These are phyloP conservation scores for Diplosoma virens DNA, from an alignment of 23 tunicate species.

Conservation along the genomic window DNA sequence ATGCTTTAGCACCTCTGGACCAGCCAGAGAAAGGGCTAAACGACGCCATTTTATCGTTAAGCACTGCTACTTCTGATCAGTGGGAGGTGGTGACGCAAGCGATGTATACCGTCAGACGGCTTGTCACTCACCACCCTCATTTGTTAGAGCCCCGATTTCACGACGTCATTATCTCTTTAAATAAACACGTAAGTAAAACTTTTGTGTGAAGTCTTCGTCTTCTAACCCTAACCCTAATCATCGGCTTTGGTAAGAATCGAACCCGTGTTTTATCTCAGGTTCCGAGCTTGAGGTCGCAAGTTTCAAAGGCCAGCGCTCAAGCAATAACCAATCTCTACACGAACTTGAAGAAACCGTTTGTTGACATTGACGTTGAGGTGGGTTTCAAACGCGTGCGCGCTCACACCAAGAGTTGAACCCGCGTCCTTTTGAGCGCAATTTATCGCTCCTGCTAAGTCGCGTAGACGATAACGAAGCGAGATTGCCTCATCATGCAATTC, in stretches of 20 bases:
- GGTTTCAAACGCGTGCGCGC: no score
- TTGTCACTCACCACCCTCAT: conserved; percentile 47
- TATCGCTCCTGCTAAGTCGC: no score
- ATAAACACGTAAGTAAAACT: conserved; percentile 53
- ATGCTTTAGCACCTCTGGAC: conserved; percentile 27
- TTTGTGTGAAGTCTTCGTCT: not conserved
- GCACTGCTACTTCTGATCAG: conserved; percentile 40
- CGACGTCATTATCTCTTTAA: conserved; percentile 57
- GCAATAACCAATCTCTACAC: conserved; percentile 55
- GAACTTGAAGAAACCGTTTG: conserved; percentile 50
- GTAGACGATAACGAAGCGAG: no score
- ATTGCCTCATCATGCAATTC: no score
- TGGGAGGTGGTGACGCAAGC: conserved; percentile 64
- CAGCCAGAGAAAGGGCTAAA: conserved; percentile 49
- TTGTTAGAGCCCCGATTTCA: conserved; percentile 42
- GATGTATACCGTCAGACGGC: conserved; percentile 49
- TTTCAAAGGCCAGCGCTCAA: conserved; percentile 64
- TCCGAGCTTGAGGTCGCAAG: conserved; percentile 77
- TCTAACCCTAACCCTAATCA: not conserved
- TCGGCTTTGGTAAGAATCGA: no score
- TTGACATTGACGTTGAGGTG: conserved; percentile 72
- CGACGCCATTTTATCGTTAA: conserved; percentile 47
- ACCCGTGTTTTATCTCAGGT: conserved; percentile 43
- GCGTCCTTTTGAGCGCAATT: no score
- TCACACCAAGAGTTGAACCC: no score